These are phyloP conservation scores for Polydrusus cervinus DNA, from an alignment of 2,888 invertebrate genomes.

Conservation along the genomic window DNA sequence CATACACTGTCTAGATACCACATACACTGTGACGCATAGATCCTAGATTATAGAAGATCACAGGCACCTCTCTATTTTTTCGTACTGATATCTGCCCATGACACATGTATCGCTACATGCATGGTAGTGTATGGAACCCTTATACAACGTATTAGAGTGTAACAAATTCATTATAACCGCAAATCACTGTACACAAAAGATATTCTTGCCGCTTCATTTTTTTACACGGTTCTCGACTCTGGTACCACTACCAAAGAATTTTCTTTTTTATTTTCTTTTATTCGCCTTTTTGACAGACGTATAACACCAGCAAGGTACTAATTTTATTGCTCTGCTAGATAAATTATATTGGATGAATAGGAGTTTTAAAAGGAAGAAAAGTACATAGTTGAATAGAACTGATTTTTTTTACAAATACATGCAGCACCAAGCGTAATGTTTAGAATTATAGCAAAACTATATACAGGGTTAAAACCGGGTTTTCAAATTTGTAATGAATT, in stretches of 20 bases:
- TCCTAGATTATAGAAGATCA: too few species aligned
- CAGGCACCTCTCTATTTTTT: too few species aligned
- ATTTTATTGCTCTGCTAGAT: slow-evolving; percentile 31
- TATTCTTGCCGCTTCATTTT: slow-evolving; percentile 45
- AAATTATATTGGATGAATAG: slow-evolving; percentile 6
- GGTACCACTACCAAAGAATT: slow-evolving; percentile 31
- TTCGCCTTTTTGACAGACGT: slow-evolving; percentile 32
- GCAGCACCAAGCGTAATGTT: too few species aligned
- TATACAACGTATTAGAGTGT: slow-evolving; percentile 21
- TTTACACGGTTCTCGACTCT: slow-evolving; percentile 16
- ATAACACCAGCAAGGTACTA: slow-evolving; percentile 17
- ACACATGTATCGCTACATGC: slow-evolving; percentile 2
- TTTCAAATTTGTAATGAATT: too few species aligned
- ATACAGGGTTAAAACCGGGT: too few species aligned
- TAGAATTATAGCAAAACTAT: too few species aligned
- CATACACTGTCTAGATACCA: too few species aligned
- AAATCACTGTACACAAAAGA: slow-evolving; percentile 47
- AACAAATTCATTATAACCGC: slow-evolving; percentile 52
- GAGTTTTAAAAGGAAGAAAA: neutral
- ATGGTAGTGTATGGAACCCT: neutral
- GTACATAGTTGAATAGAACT: neutral
- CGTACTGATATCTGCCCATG: too few species aligned
- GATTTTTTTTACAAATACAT: too few species aligned
- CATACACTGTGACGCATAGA: too few species aligned
- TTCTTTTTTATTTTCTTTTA: slow-evolving; percentile 28